Base-by-base conservation (phyloP, 2,113 vertebrate genomes). In the Phalacrocorax pelagicus region DNA sequence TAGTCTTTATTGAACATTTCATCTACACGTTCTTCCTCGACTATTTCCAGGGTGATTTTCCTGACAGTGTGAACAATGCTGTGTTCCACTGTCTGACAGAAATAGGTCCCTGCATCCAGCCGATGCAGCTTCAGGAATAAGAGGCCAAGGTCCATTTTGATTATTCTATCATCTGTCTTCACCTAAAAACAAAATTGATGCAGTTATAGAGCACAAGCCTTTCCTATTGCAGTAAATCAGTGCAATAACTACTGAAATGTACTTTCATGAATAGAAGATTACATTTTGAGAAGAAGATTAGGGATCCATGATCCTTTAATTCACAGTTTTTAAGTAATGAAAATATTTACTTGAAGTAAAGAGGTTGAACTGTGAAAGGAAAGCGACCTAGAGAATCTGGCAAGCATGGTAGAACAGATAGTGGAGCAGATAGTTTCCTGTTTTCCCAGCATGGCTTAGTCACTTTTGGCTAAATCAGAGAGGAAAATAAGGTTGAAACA, bases 61-160 rank as follows among this genome's bases (percentile, higher is more conserved):
- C 99, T 97, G 57, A 99, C 94, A 2, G 98, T 99, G 81, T 99
- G 99, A 73, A 99, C 98, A 52, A 99, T 99, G 92, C 98, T 98
- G 12, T 99, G 99, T 88, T 99, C 99, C 66, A 98, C 98, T 1
- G 99, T 99, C 98, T 99, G 99, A 93, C 99, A 99, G 84, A 99
- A 98, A 44, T 99, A 99, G 26, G 98, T 98, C 12, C 99, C 99
- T 14, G 99, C 98, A 59, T 99, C 99, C 17, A 97, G 95, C 54
- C 96, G 97, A 81, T 95, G 98, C 10, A 99, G 97, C 44, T 95
- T 98, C 55, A 99, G 95, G 73, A 99, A 98, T 91, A 99, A 98
- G 55, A 99, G 98, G 18, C 99, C 99, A 5, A 99, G 98, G 49
- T 99, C 98, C 80, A 99, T 99, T 96, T 98, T 97, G 81, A 99